These are phyloP conservation scores for Oreotragus oreotragus DNA, from an alignment of 2,113 vertebrate species.

Conservation along the genomic window DNA sequence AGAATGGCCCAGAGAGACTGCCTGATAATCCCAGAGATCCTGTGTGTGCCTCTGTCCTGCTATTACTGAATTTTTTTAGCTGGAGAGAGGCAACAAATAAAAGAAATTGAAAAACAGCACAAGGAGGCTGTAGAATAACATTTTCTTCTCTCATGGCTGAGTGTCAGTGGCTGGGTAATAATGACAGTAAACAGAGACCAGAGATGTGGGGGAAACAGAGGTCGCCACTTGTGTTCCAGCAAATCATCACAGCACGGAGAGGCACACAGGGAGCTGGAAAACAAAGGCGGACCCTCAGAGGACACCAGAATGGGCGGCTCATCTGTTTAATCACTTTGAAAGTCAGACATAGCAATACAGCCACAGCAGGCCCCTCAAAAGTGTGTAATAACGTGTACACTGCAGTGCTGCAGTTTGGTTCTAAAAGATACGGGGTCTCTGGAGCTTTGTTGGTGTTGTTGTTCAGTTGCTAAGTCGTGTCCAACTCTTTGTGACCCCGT, in stretches of 20 bases:
- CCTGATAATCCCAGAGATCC: background rate
- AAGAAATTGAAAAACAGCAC: background rate
- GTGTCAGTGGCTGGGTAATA: background rate
- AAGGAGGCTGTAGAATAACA: background rate
- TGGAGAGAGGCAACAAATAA: background rate
- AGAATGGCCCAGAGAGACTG: background rate
- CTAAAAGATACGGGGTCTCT: background rate
- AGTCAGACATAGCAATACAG: background rate
- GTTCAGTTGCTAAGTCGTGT: background rate
- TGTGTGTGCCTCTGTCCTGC: background rate
- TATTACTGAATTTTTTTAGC: background rate
- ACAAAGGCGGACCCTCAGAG: background rate
- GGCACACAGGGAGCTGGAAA: background rate
- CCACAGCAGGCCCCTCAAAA: background rate
- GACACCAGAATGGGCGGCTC: background rate
- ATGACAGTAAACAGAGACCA: background rate
- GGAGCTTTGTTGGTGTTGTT: background rate
- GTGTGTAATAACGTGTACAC: background rate
- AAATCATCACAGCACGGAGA: background rate
- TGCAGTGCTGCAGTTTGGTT: too few relatives aligned
- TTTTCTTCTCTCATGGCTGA: background rate
- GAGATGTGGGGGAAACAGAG: background rate
- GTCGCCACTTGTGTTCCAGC: too few relatives aligned
- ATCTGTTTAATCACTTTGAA: background rate
- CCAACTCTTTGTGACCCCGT: background rate